Conservation (phyloP, 2,888 invertebrate genomes). For the Hoplodrina ambigua region DNA sequence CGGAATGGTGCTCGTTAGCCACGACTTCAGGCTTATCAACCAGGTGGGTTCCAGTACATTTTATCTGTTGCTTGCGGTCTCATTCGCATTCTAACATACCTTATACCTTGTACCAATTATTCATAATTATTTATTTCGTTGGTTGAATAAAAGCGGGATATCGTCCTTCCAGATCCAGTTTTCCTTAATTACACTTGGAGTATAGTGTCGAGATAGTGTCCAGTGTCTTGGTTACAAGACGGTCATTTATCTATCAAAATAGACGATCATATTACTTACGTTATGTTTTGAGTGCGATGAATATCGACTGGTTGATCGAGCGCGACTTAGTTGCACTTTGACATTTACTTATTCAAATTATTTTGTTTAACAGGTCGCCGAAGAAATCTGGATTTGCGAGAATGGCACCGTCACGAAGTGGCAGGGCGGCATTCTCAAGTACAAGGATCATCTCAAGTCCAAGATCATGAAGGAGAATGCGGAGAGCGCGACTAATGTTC, state of each 20-base stretch:
- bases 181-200: not conserved
- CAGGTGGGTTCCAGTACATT: constrained; percentile 92
- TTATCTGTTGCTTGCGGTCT: too few relatives aligned
- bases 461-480: constrained; percentile 95
- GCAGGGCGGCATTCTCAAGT: constrained; percentile 98
- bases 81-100: too few relatives aligned
- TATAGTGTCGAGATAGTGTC: too few relatives aligned
- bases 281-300: not conserved
- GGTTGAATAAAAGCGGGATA: not conserved
- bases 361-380: constrained; percentile 94
- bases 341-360: constrained; percentile 4
- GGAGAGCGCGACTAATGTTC: constrained; percentile 85
- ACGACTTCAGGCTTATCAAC: constrained; percentile 99
- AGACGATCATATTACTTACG: not conserved
- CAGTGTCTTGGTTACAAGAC: too few relatives aligned
- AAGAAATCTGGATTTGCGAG: constrained; percentile 99
- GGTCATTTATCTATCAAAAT: not conserved
- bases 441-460: constrained; percentile 98
- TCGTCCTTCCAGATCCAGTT: not conserved
- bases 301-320: not conserved
- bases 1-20: constrained; percentile 99
- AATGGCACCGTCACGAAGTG: constrained; percentile 98
- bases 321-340: not conserved
- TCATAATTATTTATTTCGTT: too few relatives aligned
- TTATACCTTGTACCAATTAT: too few relatives aligned